Evolutionary conservation across 2,888 invertebrate species (phyloP), one percentile per base, ranked within the genome.

Genomic region (Kuschelorhynchus macadamiae): DNA sequence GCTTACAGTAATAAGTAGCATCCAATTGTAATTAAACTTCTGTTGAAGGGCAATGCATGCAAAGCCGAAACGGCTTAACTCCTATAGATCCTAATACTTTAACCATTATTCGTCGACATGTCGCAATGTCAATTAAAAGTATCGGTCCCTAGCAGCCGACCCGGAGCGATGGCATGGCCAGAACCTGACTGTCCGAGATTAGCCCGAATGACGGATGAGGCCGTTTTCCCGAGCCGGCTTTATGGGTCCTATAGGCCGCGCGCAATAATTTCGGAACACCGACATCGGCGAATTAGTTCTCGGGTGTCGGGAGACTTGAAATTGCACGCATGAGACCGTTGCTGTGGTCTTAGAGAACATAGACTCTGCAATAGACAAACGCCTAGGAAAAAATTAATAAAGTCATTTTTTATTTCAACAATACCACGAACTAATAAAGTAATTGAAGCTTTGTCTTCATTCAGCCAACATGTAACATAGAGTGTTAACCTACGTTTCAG

Each of bases 101-200:
- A 33, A 2, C 46, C 62, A 62, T 62, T 62, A 62, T 62, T 62
- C 62, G 52, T 46, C 53, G 62, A 21, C 62, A 62, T 62, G 62
- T 62, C 52, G 44, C 52, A 14, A 41, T 53, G 62, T 62, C 62
- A 62, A 62, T 62, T 62, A 62, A 62, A 62, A 33, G 53, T 33
- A 59, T 52, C 44, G 33, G 50, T 36, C 5, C 9, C 21, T 33
- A 39, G 17, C 42, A 42, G 17, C 42, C 3, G 42, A 36, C 36
- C 42, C 8, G 14, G 36, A 3, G 2, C 5, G 3, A 4, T 4
- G 36, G 2, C 42, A 17, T 12, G 42, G 42, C 16, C 16, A 47
- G 42, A 42, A 60, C 47, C 50, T 60, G 60, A 60, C 60, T 39
- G 25, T 42, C 21, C 5, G 52, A 62, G 62, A 62, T 62, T 62